Base-by-base conservation (phyloP, 2,797 vertebrate genomes). In the Dendrocincla tyrannina region DNA sequence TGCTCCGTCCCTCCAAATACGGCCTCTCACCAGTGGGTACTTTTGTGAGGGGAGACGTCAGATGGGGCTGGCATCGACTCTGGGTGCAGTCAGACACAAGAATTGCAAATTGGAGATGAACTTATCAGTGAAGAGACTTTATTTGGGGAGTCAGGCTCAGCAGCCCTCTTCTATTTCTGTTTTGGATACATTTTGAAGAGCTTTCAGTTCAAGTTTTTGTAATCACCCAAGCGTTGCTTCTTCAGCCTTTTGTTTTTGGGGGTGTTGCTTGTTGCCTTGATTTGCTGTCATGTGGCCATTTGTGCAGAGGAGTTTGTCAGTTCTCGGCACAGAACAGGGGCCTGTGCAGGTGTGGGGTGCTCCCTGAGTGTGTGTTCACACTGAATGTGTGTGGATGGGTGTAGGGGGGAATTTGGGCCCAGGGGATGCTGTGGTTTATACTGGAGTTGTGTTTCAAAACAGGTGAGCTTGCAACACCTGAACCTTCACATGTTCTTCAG, bases 191-290 rank as follows among this genome's bases (percentile, higher is more conserved):
- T 83, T 94, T 95, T 67, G 68, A 88, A 53, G 28, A 85, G 91
- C 82, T 95, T 96, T 94, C 88, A 84, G 78, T 50, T 95, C 68
- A 69, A 35, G 67, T 83, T 76, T 78, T 76, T 92, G 50, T 93
- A 74, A 86, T 88, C 55, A 41, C n/a, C 32, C 3, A 6, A 55
- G 93, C 13, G 0, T 63, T 88, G 39, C 28, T 88, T 72, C 46
- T 93, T 88, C 59, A 85, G 69, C 44, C 4, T 2, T 70, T 92
- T 86, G 42, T 7, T 74, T 91, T 72, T 52, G 35, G 49, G 30
- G 5, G 4, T 82, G 75, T 30, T 88, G 44, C 32, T 77, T 14
- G 1, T 72, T 89, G 56, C n/a, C 41, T 76, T 62, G 35, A 24
- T 81, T 91, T 85, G 47, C 53, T 85, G 42, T 83, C 50, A 32